Conservation (phyloP, 2,113 vertebrate species). For the Pituophis catenifer region DNA sequence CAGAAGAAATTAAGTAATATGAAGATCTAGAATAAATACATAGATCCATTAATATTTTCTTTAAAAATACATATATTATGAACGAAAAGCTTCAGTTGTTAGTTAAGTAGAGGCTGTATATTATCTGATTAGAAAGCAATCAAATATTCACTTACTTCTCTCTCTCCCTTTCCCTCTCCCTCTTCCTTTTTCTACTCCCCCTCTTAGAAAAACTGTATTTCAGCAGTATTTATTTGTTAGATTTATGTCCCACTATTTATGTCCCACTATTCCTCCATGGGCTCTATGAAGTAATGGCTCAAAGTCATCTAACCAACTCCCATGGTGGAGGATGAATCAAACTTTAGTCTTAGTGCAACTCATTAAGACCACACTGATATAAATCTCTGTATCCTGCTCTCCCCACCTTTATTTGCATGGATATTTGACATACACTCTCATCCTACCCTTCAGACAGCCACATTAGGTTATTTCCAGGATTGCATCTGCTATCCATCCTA, state of each 20-base stretch:
- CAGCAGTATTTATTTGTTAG: not conserved
- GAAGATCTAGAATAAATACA: not conserved
- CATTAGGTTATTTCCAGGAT: not conserved
- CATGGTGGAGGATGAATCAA: not conserved
- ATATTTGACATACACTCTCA: not conserved
- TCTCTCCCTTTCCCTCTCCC: not conserved
- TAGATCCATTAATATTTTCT: not conserved
- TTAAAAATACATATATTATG: not conserved
- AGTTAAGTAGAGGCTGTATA: not conserved
- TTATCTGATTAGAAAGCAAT: not conserved
- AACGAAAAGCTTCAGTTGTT: too few relatives aligned
- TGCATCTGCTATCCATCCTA: not conserved
- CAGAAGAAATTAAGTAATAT: not conserved
- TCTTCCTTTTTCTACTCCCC: too few relatives aligned
- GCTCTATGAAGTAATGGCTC: not conserved
- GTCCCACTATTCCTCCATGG: not conserved
- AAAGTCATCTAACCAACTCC: not conserved
- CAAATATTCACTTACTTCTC: not conserved
- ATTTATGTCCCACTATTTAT: not conserved
- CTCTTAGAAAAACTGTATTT: not conserved
- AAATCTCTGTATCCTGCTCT: not conserved
- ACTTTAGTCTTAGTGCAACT: not conserved
- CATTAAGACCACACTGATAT: not conserved
- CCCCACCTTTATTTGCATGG: not conserved
- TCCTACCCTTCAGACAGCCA: not conserved